Base-by-base conservation (phyloP, 2,113 vertebrate genomes). In the Delphinus delphis region DNA sequence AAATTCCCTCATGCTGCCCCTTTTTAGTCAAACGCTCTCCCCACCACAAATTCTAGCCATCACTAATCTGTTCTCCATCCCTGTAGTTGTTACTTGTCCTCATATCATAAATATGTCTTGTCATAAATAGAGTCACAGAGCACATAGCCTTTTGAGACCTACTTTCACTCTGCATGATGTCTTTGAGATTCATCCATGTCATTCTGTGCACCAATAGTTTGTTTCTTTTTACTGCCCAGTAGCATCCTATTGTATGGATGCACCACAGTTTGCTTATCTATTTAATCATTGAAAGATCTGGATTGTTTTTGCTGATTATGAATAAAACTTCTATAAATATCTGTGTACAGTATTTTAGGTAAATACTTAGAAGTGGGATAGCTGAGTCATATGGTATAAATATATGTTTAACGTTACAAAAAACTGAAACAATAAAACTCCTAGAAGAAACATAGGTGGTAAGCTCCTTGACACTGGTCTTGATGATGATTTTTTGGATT, bases 321-420 rank as follows among this genome's bases (percentile, higher is more conserved):
- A 91, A 87, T 81, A 87, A 74, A 91, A 96, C 12, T 47, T 28
- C 31, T 87, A 18, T 47, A 96, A 71, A 73, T 55, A 83, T 62
- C 60, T 36, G 4, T 55, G 44, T 26, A 65, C 12, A 53, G 31
- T 33, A 47, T 62, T 79, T 44, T 15, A 73, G 77, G 55, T 84
- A 84, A 83, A 79, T 63, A 44, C 20, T 71, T 92, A 79, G 41
- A 84, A 83, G 25, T 77, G 60, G 41, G 33, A 88, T 50, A 82
- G 38, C 47, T 28, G 41, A 92, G 55, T 83, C 67, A 94, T 31
- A 94, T 3, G 44, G 55, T 58, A 53, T 17, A 90, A 86, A 81
- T 28, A 85, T 38, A 90, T 70, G 21, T 68, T 82, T 94, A 92
- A 83, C 33, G 71, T 84, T 55, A 41, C 31, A 90, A 92, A 8